phyloP scores from a whole-genome alignment of 2,797 vertebrate genomes.

The Crypturellus tataupa region DNA sequence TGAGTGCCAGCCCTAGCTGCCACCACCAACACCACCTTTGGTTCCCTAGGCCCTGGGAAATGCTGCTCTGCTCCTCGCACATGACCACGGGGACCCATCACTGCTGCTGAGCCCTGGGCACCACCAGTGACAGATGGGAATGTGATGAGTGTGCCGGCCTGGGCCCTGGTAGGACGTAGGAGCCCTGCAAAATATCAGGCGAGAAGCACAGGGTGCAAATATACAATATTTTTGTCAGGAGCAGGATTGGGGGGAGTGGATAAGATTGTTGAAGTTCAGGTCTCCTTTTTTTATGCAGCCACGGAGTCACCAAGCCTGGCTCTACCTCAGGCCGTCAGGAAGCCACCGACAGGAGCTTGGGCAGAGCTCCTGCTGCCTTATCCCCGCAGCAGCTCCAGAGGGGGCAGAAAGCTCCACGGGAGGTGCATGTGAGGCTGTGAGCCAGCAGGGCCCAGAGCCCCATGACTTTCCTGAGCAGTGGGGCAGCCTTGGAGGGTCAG shows the following conservation, averaged over 20 bases:
- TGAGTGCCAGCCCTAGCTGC: not conserved
- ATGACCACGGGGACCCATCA: not conserved
- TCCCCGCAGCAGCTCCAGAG: too few relatives aligned
- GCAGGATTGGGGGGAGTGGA: too few relatives aligned
- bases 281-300: too few relatives aligned
- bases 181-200: too few relatives aligned
- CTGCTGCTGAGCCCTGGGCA: not conserved
- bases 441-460: not conserved
- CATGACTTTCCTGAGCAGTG: not conserved
- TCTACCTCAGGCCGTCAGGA: too few relatives aligned
- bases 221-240: too few relatives aligned
- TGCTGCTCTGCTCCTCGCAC: not conserved
- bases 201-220: too few relatives aligned
- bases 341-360: too few relatives aligned
- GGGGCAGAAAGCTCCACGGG: not conserved
- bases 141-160: not conserved
- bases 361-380: too few relatives aligned
- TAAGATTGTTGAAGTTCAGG: too few relatives aligned
- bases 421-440: not conserved
- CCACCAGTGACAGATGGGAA: not conserved
- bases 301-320: too few relatives aligned
- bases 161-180: not conserved
- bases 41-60: not conserved
- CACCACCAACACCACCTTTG: not conserved
- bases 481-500: not conserved